Base-by-base conservation (phyloP, 2,797 vertebrate species). In the Gouania willdenowi region DNA sequence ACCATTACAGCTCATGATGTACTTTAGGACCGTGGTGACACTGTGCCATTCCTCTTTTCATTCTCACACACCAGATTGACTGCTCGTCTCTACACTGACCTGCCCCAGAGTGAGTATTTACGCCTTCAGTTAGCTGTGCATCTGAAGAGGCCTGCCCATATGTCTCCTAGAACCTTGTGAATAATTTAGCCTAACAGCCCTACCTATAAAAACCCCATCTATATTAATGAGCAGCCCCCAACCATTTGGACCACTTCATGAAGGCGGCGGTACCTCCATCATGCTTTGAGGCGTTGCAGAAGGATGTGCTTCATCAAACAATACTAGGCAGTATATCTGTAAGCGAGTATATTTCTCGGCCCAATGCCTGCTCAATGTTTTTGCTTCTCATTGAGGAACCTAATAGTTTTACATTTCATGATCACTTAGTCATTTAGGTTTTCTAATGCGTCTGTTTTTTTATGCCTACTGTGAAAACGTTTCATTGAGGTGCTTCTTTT, bases 181-280 rank as follows among this genome's bases (percentile, higher is more conserved):
- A 87, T 87, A 84, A 88, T 87, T 88, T 78, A 87, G 46, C 56
- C 57, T 63, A 73, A 79, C 83, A 82, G 74, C 79, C 73, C 81
- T 80, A 83, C 71, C 81, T 84, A 81, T 84, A 86, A 88, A 87
- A 86, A 82, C 76, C 74, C 72, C 50, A 86, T 88, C 79, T 86
- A 86, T 88, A 87, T 87, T 88, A 88, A 88, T 87, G 83, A 85
- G 75, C 63, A 69, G 76, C 68, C 72, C 71, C 65, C 59, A 63
- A 80, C 66, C 77, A 66, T 77, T 79, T 70, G 64, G 68, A 73
- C 76, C 50, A 39, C 41, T 52, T 65, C 32, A 61, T 45, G 34
- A 42, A 54, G 52, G 60, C 54, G 68, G 48, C 17, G 63, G 58
- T 61, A 41, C 29, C 42, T 70, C 59, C 27, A 64, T 84, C 71